phyloP scores from a whole-genome alignment of 2,888 invertebrate species.

The Apomyelois bistriatella region DNA sequence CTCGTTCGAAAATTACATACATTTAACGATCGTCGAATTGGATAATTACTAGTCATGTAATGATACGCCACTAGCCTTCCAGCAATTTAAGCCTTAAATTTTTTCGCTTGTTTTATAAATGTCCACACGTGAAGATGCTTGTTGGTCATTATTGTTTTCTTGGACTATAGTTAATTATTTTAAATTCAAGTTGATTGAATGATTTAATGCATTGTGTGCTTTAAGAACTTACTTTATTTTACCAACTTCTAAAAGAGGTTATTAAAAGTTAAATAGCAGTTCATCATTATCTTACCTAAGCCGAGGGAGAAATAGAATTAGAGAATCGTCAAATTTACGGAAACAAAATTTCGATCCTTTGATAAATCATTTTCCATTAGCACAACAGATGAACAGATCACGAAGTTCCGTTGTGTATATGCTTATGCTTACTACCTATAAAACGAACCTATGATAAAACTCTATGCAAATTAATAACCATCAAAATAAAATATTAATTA shows the following conservation, averaged over 20 bases:
- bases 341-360: not conserved
- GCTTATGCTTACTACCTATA: no score
- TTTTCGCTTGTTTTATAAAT: conserved; percentile 41
- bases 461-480: conserved; percentile 31
- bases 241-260: not conserved
- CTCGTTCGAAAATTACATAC: conserved; percentile 60
- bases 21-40: conserved; percentile 60
- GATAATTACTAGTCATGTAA: conserved; percentile 61
- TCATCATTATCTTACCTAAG: no score
- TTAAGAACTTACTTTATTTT: not conserved
- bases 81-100: conserved; percentile 44
- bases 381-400: not conserved
- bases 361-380: conserved; percentile 1
- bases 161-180: conserved; percentile 40
- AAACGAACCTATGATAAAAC: conserved; percentile 6
- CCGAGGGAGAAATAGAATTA: no score
- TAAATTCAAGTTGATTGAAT: conserved; percentile 39
- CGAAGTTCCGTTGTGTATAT: conserved; percentile 14
- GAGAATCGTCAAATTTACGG: no score
- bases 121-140: conserved; percentile 42
- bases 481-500: conserved; percentile 29
- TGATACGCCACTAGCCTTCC: conserved; percentile 47
- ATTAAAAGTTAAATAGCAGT: no score
- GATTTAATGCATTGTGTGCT: conserved; percentile 24
- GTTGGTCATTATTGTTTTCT: conserved; percentile 37